These are phyloP conservation scores for Antheraea assamensis DNA, from an alignment of 2,888 invertebrate genomes.

Conservation along the genomic window DNA sequence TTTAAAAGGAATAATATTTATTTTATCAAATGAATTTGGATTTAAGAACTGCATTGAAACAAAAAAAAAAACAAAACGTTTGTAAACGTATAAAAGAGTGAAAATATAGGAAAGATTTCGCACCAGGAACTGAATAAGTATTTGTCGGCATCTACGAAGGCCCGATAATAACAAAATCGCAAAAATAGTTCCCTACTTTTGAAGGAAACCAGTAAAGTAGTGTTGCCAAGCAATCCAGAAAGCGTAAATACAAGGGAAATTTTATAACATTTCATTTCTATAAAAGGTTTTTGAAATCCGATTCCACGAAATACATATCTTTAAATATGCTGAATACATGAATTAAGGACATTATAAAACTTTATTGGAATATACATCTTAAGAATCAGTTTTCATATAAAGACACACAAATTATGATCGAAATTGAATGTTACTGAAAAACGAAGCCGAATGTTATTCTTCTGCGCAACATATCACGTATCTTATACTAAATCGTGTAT, in stretches of 20 bases:
- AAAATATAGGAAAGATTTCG: slow-evolving; percentile 3
- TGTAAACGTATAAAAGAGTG: not conserved
- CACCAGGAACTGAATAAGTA: not conserved
- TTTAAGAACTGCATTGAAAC: not conserved
- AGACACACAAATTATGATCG: too few relatives aligned
- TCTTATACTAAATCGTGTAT: too few relatives aligned
- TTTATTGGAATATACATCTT: too few relatives aligned
- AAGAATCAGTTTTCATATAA: too few relatives aligned
- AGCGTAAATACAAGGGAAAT: not conserved
- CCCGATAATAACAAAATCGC: not conserved
- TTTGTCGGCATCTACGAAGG: not conserved
- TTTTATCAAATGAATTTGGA: not conserved
- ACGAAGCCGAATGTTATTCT: too few relatives aligned
- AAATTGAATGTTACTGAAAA: too few relatives aligned
- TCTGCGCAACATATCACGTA: too few relatives aligned
- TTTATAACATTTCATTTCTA: not conserved
- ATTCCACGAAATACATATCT: too few relatives aligned
- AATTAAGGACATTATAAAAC: too few relatives aligned
- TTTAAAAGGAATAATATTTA: not conserved
- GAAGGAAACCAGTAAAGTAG: not conserved
- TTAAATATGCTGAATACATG: too few relatives aligned
- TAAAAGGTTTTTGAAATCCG: not conserved
- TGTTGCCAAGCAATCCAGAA: not conserved
- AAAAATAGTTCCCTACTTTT: not conserved
- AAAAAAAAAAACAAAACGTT: not conserved